A percentile compares a stretch with the other conserved stretches of the same genome.
phyloP scores from a whole-genome alignment of 2,888 invertebrate species.

The Dichetophora obliterata region DNA sequence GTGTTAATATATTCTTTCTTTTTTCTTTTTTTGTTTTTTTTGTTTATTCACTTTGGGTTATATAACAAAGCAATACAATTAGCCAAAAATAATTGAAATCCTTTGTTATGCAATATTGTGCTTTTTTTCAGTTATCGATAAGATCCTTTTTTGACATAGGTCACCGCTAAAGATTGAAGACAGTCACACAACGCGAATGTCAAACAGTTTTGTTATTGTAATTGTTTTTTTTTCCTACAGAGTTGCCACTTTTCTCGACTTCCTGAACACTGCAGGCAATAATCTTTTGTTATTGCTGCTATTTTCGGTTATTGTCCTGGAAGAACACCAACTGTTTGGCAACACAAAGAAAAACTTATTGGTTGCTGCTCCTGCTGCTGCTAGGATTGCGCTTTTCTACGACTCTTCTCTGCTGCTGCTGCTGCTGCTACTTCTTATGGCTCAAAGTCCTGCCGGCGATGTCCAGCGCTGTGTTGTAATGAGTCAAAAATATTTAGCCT shows the following conservation, averaged over 20 bases:
- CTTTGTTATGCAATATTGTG: constrained; percentile 21
- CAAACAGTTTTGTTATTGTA: background rate
- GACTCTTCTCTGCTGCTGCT: background rate
- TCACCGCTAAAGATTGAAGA: no score
- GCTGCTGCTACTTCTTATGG: background rate
- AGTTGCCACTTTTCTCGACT: background rate
- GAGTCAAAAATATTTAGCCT: constrained; percentile 12
- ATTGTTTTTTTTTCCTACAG: background rate
- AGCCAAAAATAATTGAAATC: constrained; percentile 40
- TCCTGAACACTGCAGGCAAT: background rate
- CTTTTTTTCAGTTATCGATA: background rate
- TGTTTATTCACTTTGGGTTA: background rate
- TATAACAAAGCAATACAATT: constrained; percentile 29
- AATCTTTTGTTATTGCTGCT: constrained; percentile 3
- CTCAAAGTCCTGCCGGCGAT: background rate
- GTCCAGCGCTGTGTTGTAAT: background rate
- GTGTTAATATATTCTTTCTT: background rate
- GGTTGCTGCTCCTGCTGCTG: background rate
- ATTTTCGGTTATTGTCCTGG: background rate
- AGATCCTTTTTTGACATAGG: constrained; percentile 2
- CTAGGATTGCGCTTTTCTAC: constrained; percentile 1
- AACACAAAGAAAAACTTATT: background rate
- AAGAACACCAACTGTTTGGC: background rate
- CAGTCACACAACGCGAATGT: background rate
- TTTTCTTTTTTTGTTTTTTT: background rate